Conservation (phyloP, 2,113 vertebrate species). For the Dascyllus trimaculatus region DNA sequence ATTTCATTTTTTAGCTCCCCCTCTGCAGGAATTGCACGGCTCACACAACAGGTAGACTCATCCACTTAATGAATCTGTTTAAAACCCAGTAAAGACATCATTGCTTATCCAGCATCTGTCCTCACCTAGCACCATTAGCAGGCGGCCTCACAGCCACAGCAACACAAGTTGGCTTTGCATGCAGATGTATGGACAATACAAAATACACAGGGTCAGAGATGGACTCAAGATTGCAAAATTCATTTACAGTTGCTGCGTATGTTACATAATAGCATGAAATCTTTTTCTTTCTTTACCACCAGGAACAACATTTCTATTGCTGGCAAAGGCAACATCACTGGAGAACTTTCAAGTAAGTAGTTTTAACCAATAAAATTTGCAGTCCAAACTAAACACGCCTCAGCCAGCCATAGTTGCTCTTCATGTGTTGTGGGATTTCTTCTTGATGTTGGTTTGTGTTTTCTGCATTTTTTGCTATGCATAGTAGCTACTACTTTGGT, state of each 20-base stretch:
- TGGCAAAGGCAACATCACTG: too few species aligned
- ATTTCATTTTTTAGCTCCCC: conserved; percentile 61
- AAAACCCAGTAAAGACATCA: conserved; percentile 53
- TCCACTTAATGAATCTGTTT: conserved; percentile 58
- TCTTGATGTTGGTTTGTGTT: too few species aligned
- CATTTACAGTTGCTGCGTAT: neutral
- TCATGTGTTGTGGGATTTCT: too few species aligned
- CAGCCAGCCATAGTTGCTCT: too few species aligned
- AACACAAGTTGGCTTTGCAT: conserved; percentile 19
- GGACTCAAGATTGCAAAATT: neutral
- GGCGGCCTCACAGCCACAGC: conserved; percentile 3
- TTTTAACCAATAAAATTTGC: too few species aligned
- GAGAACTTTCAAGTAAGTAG: too few species aligned
- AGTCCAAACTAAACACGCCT: too few species aligned
- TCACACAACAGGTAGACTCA: conserved; percentile 15
- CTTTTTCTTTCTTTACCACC: too few species aligned
- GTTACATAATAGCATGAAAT: neutral
- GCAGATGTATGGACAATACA: neutral
- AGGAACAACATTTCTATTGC: too few species aligned
- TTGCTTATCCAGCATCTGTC: conserved; percentile 17
- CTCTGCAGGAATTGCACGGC: conserved; percentile 4
- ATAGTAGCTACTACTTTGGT: too few species aligned
- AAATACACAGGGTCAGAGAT: neutral
- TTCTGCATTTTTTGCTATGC: too few species aligned
- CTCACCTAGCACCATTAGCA: conserved; percentile 18